These are phyloP conservation scores for Phycodurus eques DNA, from an alignment of 2,113 vertebrate species.

Conservation along the genomic window DNA sequence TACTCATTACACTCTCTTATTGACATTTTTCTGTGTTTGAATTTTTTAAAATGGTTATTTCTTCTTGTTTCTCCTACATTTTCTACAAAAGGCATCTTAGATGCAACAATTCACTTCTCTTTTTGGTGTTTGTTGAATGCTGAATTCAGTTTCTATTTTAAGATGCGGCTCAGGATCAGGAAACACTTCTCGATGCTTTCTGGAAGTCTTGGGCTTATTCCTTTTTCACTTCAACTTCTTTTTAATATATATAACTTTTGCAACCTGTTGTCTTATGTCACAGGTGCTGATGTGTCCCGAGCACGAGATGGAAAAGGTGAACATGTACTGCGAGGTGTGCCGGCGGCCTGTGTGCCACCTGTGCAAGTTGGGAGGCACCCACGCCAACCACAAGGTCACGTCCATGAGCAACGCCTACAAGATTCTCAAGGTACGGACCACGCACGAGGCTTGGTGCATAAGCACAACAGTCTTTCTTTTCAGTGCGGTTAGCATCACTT, in stretches of 20 bases:
- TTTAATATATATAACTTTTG: neutral
- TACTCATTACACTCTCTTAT: too few relatives aligned
- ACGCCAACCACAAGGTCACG: constrained; percentile 92
- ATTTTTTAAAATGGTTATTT: neutral
- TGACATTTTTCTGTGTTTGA: too few relatives aligned
- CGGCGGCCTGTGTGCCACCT: constrained; percentile 93
- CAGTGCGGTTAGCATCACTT: neutral
- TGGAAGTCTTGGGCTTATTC: constrained; percentile 19
- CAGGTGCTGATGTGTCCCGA: constrained; percentile 98
- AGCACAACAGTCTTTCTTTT: neutral
- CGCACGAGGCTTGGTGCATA: neutral
- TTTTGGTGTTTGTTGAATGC: neutral
- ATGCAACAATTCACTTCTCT: neutral
- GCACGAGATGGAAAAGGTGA: constrained; percentile 95
- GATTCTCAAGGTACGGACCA: constrained; percentile 84
- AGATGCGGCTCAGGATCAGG: constrained; percentile 15
- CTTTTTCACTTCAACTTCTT: constrained; percentile 36
- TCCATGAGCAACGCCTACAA: constrained; percentile 95
- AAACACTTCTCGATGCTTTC: constrained; percentile 17
- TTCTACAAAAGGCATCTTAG: neutral
- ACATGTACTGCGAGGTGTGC: constrained; percentile 98
- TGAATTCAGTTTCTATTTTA: constrained; percentile 35
- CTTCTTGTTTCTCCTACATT: neutral
- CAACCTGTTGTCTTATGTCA: constrained; percentile 3
- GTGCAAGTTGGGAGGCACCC: constrained; percentile 89